These are phyloP conservation scores for Hypotaenidia okinawae DNA, from an alignment of 2,797 vertebrate genomes.

Conservation along the genomic window DNA sequence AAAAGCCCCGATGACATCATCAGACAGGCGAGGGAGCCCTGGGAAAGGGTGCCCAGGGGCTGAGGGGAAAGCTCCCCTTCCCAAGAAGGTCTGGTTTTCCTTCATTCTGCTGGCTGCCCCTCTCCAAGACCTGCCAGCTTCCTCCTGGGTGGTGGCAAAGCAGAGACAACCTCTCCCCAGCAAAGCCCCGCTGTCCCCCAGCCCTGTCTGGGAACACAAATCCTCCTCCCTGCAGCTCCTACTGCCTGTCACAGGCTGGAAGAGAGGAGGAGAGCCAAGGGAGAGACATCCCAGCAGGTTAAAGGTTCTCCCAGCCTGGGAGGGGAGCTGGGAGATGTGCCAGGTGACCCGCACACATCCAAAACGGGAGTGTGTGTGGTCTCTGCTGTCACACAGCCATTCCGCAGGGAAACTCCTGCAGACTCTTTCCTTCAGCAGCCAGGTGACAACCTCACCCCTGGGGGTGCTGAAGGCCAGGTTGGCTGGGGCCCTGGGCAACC, in stretches of 20 bases:
- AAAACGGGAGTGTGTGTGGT: no score
- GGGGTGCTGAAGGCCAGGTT: no score
- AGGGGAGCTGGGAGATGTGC: neutral
- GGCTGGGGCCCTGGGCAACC: no score
- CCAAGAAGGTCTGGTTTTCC: neutral
- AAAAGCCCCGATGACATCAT: no score
- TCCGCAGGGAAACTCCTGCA: neutral
- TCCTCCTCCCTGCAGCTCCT: neutral
- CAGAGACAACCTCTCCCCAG: neutral
- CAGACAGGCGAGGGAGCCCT: neutral
- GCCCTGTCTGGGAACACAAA: neutral
- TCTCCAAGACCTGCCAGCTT: neutral
- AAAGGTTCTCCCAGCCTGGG: neutral
- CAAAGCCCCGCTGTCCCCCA: neutral
- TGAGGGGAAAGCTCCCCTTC: neutral
- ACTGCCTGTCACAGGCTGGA: neutral
- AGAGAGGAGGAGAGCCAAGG: neutral
- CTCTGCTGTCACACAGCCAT: neutral
- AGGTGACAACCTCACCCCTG: no score
- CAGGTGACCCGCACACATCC: neutral
- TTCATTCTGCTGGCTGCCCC: neutral
- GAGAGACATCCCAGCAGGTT: neutral
- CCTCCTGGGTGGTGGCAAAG: no score
- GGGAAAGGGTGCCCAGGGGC: neutral
- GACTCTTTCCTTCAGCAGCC: neutral